Conservation (phyloP, 2,888 invertebrate genomes). For the Globia sparganii region DNA sequence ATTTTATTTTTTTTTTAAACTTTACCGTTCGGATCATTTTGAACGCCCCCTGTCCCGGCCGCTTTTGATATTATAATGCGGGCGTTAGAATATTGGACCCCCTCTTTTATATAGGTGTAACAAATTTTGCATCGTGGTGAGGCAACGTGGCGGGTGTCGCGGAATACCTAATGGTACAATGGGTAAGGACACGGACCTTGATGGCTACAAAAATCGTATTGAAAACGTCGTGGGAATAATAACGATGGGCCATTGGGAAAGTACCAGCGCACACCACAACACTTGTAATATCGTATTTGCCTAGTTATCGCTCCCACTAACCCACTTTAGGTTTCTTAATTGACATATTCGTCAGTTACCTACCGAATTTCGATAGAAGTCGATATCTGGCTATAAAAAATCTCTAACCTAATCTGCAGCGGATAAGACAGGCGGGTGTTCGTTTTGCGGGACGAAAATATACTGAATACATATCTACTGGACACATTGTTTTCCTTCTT, state of each 20-base stretch:
- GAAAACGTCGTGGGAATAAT: constrained; percentile 88
- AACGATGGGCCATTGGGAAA: constrained; percentile 86
- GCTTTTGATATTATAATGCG: constrained; percentile 86
- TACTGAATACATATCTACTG: constrained; percentile 22
- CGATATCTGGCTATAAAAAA: neutral
- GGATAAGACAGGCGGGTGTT: constrained; percentile 15
- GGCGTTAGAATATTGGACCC: constrained; percentile 84
- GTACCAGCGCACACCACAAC: constrained; percentile 70
- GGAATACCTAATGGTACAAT: constrained; percentile 89
- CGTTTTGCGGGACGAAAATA: neutral
- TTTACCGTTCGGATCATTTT: constrained; percentile 83
- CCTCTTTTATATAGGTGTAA: constrained; percentile 90
- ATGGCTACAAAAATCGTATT: constrained; percentile 89
- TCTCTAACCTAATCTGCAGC: constrained; percentile 18
- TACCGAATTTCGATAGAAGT: neutral
- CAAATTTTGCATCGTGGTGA: constrained; percentile 89
- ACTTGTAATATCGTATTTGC: constrained; percentile 73
- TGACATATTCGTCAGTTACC: constrained; percentile 39
- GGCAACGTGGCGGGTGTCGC: constrained; percentile 85
- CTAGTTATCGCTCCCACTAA: constrained; percentile 67
- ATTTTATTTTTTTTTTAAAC: constrained; percentile 19
- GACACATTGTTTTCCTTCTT: constrained; percentile 1
- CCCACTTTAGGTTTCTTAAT: constrained; percentile 55
- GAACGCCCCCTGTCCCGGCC: constrained; percentile 77
- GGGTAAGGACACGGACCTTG: constrained; percentile 88